Conservation (phyloP, 2,888 invertebrate species). For the Drosophila maculinotata region DNA sequence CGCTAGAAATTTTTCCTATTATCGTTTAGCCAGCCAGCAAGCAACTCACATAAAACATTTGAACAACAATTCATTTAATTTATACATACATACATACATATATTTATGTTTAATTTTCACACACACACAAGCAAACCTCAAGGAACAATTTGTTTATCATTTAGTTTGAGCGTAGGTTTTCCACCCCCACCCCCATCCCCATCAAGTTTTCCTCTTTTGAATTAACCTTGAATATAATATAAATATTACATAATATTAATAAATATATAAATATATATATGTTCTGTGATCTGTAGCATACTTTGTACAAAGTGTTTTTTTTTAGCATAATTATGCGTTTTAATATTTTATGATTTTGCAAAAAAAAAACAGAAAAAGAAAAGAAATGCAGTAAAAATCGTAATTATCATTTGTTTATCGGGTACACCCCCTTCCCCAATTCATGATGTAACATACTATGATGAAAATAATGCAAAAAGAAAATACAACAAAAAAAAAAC, state of each 20-base stretch:
- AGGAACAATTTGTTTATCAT: conserved; percentile 50
- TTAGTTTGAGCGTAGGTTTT: conserved; percentile 36
- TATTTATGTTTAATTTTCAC: conserved; percentile 46
- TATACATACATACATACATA: conserved; percentile 50
- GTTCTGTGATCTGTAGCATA: conserved; percentile 85
- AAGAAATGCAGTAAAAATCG: conserved; percentile 14
- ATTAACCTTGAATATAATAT: conserved; percentile 55
- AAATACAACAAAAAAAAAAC: conserved; percentile 20
- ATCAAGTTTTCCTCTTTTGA: conserved; percentile 42
- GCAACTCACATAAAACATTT: conserved; percentile 38
- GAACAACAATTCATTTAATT: conserved; percentile 68
- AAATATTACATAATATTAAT: conserved; percentile 61
- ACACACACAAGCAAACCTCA: conserved; percentile 55
- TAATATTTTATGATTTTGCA: conserved; percentile 59
- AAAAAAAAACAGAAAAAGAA: conserved; percentile 15
- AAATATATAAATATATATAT: conserved; percentile 72
- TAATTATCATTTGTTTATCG: conserved; percentile 23
- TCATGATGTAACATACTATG: conserved; percentile 30
- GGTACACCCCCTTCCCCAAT: conserved; percentile 14
- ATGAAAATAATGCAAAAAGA: conserved; percentile 29
- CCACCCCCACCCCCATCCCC: not conserved
- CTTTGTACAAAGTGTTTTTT: conserved; percentile 85
- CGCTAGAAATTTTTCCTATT: conserved; percentile 72
- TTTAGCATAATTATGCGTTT: conserved; percentile 81
- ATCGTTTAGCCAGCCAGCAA: conserved; percentile 56